A percentile compares a stretch with the other conserved stretches of the same genome.
These are phyloP conservation scores for Salvator merianae DNA, from an alignment of 2,113 vertebrate genomes.

Conservation along the genomic window DNA sequence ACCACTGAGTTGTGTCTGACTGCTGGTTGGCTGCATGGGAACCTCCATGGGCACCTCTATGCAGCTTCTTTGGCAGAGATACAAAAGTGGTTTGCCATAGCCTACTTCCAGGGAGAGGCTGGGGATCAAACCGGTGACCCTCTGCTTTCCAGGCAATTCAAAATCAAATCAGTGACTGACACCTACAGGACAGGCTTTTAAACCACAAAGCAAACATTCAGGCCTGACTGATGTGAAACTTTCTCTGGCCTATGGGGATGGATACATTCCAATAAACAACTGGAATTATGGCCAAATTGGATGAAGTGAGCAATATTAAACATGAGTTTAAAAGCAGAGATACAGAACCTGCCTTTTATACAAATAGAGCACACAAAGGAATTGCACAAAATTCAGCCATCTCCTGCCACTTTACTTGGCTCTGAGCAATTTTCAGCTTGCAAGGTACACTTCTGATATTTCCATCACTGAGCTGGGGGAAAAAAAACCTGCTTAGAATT, in stretches of 20 bases:
- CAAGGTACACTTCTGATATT: background rate
- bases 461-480: background rate
- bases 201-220: background rate
- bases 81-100: too few species aligned
- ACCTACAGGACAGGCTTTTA: background rate
- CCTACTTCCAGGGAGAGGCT: too few species aligned
- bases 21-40: too few species aligned
- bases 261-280: background rate
- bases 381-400: background rate
- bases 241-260: background rate
- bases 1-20: too few species aligned
- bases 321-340: background rate
- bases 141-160: background rate
- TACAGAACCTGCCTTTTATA: background rate
- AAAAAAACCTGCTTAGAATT: background rate
- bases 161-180: conserved; percentile 10
- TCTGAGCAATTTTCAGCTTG: background rate
- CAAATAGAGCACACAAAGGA: background rate
- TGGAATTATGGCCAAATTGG: background rate
- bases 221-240: background rate
- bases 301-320: background rate
- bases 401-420: background rate
- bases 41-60: too few species aligned
- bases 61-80: too few species aligned
- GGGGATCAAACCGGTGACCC: too few species aligned